Evolutionary conservation across 2,113 vertebrate species (phyloP).

Genomic region (Panurus biarmicus): DNA sequence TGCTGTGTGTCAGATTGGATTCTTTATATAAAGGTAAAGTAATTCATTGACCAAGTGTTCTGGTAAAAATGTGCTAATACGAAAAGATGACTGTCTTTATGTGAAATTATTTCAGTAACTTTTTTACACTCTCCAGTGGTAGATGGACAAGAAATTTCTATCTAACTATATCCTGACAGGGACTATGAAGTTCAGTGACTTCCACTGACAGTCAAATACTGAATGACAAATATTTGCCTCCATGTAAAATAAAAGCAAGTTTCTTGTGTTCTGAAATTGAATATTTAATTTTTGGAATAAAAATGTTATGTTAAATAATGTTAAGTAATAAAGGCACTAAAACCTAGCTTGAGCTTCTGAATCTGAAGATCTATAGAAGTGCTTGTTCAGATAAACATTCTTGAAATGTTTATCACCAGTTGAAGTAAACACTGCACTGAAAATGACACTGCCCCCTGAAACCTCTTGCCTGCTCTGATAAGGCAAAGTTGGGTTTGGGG

Average conservation of each 20-base stretch:
- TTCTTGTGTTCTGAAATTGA: background rate
- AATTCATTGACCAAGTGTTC: background rate
- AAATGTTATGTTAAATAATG: background rate
- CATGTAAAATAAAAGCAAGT: background rate
- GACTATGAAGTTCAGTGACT: background rate
- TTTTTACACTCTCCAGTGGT: background rate
- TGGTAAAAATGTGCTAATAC: background rate
- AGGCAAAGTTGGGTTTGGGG: background rate
- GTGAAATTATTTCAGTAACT: background rate
- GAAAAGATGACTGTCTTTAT: background rate
- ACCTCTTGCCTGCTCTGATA: background rate
- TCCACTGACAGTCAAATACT: background rate
- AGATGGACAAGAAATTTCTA: background rate
- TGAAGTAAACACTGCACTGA: background rate
- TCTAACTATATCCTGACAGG: background rate
- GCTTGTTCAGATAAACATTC: background rate
- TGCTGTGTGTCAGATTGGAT: background rate
- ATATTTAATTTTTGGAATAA: constrained; percentile 63
- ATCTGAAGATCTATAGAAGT: background rate
- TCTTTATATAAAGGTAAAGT: background rate
- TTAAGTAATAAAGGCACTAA: background rate
- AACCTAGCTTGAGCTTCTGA: background rate
- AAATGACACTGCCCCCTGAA: background rate
- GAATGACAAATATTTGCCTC: background rate
- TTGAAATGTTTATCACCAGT: background rate